phyloP scores from a whole-genome alignment of 2,113 vertebrate species.

The Rhinolophus sinicus region DNA sequence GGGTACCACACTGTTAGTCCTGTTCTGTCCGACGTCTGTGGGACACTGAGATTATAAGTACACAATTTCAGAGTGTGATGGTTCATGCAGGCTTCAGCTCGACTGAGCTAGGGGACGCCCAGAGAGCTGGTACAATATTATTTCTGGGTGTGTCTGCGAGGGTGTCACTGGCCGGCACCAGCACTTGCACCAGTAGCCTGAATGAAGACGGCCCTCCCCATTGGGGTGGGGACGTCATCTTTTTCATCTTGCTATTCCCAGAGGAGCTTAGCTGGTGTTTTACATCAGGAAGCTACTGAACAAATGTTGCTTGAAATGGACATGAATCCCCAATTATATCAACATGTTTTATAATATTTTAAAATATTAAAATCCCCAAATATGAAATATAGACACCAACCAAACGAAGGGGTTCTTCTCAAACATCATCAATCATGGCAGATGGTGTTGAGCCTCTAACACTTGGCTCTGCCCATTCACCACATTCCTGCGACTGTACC shows the following conservation, averaged over 20 bases:
- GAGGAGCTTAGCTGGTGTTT: neutral
- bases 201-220: neutral
- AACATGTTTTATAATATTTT: neutral
- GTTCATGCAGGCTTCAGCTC: neutral
- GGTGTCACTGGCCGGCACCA: no score
- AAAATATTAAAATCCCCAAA: neutral
- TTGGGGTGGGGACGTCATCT: no score
- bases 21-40: neutral
- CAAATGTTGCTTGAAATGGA: neutral
- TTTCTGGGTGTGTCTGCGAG: no score
- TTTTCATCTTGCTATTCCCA: neutral
- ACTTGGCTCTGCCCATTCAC: no score
- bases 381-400: no score
- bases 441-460: no score
- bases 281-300: no score
- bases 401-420: neutral
- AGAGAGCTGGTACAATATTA: no score
- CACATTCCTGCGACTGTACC: neutral
- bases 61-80: neutral
- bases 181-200: no score
- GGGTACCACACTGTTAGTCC: neutral
- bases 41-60: neutral
- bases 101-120: neutral
- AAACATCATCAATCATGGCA: neutral
- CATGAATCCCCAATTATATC: neutral